Conservation (phyloP, 2,113 vertebrate genomes). For the Campylomormyrus tamandua region DNA sequence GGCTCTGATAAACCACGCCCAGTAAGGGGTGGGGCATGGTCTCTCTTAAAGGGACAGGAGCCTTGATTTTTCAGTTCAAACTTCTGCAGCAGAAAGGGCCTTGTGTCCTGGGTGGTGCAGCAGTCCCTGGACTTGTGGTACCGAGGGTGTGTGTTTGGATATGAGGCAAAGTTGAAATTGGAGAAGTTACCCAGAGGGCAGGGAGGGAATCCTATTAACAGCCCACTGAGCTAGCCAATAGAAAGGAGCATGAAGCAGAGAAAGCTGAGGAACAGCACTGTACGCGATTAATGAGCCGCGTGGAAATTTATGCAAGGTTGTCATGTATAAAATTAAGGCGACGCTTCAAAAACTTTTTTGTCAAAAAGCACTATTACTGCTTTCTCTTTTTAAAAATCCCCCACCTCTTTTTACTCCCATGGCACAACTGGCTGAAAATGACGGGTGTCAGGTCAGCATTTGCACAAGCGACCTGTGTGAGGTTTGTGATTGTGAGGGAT, state of each 20-base stretch:
- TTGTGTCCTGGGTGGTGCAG: not conserved
- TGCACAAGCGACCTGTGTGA: not conserved
- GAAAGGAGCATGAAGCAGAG: slow-evolving; percentile 31
- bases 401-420: not conserved
- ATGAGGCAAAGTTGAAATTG: not conserved
- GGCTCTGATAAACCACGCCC: not conserved
- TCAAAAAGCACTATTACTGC: slow-evolving; percentile 44
- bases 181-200: slow-evolving; percentile 24
- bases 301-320: slow-evolving; percentile 48
- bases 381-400: not conserved
- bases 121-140: not conserved
- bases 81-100: not conserved
- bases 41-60: slow-evolving; percentile 2
- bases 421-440: not conserved
- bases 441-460: not conserved
- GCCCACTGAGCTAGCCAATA: slow-evolving; percentile 39
- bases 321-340: slow-evolving; percentile 51
- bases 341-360: slow-evolving; percentile 50
- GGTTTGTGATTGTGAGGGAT: not conserved
- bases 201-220: slow-evolving; percentile 19
- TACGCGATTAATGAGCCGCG: slow-evolving; percentile 50
- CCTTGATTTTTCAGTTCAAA: not conserved
- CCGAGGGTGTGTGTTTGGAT: not conserved
- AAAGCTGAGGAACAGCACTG: slow-evolving; percentile 35
- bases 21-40: not conserved